Conservation (phyloP, 2,888 invertebrate species). For the Diarsia brunnea region DNA sequence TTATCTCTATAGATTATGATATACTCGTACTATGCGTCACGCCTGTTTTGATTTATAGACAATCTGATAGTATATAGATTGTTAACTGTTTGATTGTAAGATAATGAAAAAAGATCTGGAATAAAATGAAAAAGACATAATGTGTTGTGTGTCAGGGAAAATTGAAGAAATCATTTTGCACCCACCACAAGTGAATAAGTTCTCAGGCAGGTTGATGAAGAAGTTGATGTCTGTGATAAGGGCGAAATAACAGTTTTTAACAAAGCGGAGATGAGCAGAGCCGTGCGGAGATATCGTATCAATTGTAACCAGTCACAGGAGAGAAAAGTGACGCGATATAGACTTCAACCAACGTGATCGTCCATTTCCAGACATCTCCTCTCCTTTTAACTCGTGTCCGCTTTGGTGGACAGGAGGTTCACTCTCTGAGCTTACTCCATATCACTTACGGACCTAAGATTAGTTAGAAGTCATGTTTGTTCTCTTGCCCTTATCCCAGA, state of each 20-base stretch:
- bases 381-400: not conserved
- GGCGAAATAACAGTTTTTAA: not conserved
- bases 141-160: not conserved
- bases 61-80: not conserved
- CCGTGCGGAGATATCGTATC: not conserved
- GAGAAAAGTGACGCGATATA: not conserved
- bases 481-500: too few species aligned
- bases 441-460: not conserved
- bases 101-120: not conserved
- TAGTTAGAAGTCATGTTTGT: too few species aligned
- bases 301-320: not conserved
- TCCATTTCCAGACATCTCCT: not conserved
- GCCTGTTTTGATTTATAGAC: not conserved
- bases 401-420: not conserved
- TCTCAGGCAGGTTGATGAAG: not conserved
- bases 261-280: not conserved
- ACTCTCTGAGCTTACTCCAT: not conserved
- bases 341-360: not conserved
- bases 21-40: not conserved
- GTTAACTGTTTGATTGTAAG: not conserved
- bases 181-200: not conserved
- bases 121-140: not conserved
- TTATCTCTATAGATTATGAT: not conserved
- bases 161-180: not conserved
- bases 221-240: not conserved